Percentiles rank a stretch among this genome's conserved stretches.
Conservation (phyloP, 2,113 vertebrate genomes). For the Rhea pennata region DNA sequence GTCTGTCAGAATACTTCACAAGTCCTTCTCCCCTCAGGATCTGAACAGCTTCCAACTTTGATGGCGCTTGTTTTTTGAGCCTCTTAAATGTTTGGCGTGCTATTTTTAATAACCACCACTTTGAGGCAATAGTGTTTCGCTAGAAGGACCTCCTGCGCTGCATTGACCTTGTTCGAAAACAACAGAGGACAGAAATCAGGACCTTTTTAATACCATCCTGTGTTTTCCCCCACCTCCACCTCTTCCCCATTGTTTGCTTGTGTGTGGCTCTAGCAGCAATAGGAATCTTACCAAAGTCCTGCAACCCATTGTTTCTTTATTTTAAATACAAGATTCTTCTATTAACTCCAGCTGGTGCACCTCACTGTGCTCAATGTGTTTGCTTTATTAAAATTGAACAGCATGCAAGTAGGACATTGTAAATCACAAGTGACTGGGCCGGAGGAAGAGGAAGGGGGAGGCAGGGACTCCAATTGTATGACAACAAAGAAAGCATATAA, state of each 20-base stretch:
- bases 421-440: slow-evolving; percentile 45
- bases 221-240: neutral
- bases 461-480: neutral
- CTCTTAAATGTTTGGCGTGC: neutral
- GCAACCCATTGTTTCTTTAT: slow-evolving; percentile 47
- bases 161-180: neutral
- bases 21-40: neutral
- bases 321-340: slow-evolving; percentile 29
- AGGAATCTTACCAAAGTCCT: slow-evolving; percentile 38
- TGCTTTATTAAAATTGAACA: slow-evolving; percentile 58
- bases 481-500: slow-evolving; percentile 16
- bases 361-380: slow-evolving; percentile 15
- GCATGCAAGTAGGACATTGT: slow-evolving; percentile 47
- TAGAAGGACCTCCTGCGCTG: neutral
- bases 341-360: slow-evolving; percentile 59
- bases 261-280: slow-evolving; percentile 8
- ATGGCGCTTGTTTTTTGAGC: neutral
- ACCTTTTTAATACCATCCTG: neutral
- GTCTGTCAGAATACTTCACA: neutral
- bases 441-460: slow-evolving; percentile 45
- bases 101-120: neutral
- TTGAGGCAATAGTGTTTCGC: neutral
- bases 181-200: neutral
- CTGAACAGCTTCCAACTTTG: neutral
- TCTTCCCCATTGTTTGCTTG: neutral